Evolutionary conservation across 2,888 invertebrate species (phyloP).

Genomic region (Priocnemis perturbator): DNA sequence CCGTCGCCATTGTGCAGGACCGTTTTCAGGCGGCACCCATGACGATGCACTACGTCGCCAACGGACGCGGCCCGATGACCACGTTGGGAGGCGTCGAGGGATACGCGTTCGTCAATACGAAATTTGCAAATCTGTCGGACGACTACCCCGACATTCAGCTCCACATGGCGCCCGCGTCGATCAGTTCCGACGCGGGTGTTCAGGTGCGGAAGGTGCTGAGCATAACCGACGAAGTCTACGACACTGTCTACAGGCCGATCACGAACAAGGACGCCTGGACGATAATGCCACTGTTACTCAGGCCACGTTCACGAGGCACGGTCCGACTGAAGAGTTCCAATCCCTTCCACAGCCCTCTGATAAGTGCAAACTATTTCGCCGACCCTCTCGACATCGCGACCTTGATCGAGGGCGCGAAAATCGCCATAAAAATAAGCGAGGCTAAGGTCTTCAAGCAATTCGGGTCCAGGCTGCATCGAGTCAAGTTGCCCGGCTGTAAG

Average conservation of each 20-base stretch:
- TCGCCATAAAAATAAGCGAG: constrained; percentile 84
- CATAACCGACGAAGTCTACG: constrained; percentile 86
- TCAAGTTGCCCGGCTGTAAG: constrained; percentile 87
- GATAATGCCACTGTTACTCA: constrained; percentile 88
- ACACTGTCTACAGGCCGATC: constrained; percentile 87
- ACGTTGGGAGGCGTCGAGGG: constrained; percentile 92
- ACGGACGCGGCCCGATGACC: constrained; percentile 90
- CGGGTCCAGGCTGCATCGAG: constrained; percentile 84
- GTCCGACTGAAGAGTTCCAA: constrained; percentile 86
- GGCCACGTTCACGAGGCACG: constrained; percentile 88
- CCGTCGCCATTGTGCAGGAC: constrained; percentile 88
- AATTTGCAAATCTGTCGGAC: constrained; percentile 85
- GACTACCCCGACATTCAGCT: constrained; percentile 93
- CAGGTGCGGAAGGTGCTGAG: constrained; percentile 87
- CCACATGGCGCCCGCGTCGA: constrained; percentile 94
- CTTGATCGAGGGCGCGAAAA: constrained; percentile 89
- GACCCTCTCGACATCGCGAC: constrained; percentile 86
- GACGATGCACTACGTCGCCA: constrained; percentile 87
- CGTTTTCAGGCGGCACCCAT: constrained; percentile 86
- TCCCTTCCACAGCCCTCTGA: constrained; percentile 90
- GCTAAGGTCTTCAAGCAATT: constrained; percentile 88
- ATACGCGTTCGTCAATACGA: constrained; percentile 90
- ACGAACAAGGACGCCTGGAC: constrained; percentile 89
- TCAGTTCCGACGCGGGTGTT: constrained; percentile 87
- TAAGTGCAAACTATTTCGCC: constrained; percentile 95